Base-by-base conservation (phyloP, 2,113 vertebrate species). In the Nyctereutes procyonoides region DNA sequence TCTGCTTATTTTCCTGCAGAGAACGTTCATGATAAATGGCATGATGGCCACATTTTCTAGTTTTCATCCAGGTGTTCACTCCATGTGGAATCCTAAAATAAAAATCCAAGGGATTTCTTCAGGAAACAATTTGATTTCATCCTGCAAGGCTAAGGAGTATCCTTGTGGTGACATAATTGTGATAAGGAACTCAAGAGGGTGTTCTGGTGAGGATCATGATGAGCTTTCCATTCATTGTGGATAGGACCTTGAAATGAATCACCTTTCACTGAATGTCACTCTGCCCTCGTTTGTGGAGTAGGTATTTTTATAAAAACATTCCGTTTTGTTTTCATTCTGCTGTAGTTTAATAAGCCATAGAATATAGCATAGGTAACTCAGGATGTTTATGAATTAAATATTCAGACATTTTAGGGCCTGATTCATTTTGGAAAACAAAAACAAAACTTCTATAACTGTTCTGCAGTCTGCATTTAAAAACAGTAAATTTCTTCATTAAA, bases 401-500 rank as follows among this genome's bases (percentile, higher is more conserved):
- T 69, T 74, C 76, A 53, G 74, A 51, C 48, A 30, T 69, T 73
- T 85, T 28, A 38, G 56, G 32, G 30, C 69, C 56, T n/a, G 58
- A 35, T 24, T 35, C 26, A 48, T 79, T 90, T 87, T 80, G 48
- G 93, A 80, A 92, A 85, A 65, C 38, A 80, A 48, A 63, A 84
- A 10, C 32, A 89, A 51, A 69, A 53, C 62, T 28, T 76, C 63
- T 43, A 3, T 13, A 56, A 14, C 89, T n/a, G 55, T 58, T 73
- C 67, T 83, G 55, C 83, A 67, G 82, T 28, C 73, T 83, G 73
- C 73, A 14, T 82, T 81, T 69, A 32, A 53, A 43, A 88, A 35
- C 35, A 55, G 16, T 24, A 9, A 13, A 12, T 71, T 83, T 95
- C 56, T 80, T 13, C 9, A 3, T 26, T 35, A 32, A 58, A 43